phyloP scores from a whole-genome alignment of 2,797 vertebrate species.

The Taenioides sp. region DNA sequence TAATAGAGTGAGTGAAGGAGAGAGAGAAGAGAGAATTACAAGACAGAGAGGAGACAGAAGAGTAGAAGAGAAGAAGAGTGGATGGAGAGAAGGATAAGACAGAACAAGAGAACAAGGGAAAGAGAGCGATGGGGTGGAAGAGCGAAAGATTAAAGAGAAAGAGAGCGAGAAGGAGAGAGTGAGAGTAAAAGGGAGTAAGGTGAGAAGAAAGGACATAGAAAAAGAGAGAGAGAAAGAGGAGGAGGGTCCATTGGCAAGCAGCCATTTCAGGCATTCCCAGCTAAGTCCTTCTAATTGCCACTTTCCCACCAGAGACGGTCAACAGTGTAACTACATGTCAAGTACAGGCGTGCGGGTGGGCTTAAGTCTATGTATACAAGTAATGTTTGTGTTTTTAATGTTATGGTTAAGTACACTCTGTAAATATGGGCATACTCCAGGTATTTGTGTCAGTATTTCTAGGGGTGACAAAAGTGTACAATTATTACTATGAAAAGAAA shows the following conservation, averaged over 20 bases:
- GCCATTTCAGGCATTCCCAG: conserved; percentile 60
- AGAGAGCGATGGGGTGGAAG: too few relatives aligned
- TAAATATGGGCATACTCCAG: too few relatives aligned
- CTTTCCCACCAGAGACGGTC: conserved; percentile 61
- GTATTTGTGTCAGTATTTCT: too few relatives aligned
- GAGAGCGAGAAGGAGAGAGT: neutral
- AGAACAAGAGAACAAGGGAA: too few relatives aligned
- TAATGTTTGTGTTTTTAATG: too few relatives aligned
- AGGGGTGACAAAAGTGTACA: too few relatives aligned
- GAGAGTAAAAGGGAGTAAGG: neutral
- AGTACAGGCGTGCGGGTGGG: neutral
- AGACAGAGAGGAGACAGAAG: neutral
- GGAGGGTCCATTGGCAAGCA: conserved; percentile 42
- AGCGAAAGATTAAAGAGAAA: neutral
- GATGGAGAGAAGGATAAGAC: too few relatives aligned
- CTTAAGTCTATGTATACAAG: too few relatives aligned
- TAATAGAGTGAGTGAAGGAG: too few relatives aligned
- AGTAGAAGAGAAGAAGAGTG: too few relatives aligned
- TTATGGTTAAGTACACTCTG: too few relatives aligned
- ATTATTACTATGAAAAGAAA: too few relatives aligned
- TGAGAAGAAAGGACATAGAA: neutral
- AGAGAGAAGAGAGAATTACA: neutral
- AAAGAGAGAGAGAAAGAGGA: neutral
- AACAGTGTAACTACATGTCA: conserved; percentile 38
- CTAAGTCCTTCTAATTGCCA: conserved; percentile 69